Evolutionary conservation across 2,113 vertebrate genomes (phyloP).

Genomic region (Lasiurus borealis): DNA sequence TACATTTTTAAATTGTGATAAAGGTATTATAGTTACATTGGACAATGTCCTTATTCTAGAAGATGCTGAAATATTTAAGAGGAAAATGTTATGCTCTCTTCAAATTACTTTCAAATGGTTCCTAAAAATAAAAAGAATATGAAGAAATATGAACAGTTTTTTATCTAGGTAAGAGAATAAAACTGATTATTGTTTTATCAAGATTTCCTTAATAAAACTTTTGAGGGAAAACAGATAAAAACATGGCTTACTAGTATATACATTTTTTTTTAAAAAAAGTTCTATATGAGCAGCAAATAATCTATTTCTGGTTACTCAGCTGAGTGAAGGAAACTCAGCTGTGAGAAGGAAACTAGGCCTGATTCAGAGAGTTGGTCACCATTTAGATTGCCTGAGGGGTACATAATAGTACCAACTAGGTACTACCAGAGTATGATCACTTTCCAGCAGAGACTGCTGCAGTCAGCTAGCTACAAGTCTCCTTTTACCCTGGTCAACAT

Average conservation of each 20-base stretch:
- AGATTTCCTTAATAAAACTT: slow-evolving; percentile 35
- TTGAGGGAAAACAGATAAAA: neutral
- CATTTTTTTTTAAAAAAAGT: neutral
- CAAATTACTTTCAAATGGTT: slow-evolving; percentile 8
- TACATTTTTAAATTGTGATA: neutral
- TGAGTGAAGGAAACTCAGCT: neutral
- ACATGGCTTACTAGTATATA: neutral
- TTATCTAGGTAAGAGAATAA: neutral
- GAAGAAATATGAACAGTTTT: slow-evolving; percentile 9
- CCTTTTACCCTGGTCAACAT: neutral
- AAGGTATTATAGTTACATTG: neutral
- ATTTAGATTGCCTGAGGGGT: neutral
- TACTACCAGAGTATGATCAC: neutral
- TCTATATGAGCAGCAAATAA: neutral
- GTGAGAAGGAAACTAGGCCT: neutral
- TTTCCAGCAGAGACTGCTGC: neutral
- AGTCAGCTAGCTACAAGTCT: neutral
- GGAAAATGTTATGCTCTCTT: neutral
- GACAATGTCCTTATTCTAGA: neutral
- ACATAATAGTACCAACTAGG: neutral
- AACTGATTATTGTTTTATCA: neutral
- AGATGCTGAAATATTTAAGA: neutral
- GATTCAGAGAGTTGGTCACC: neutral
- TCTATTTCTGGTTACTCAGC: neutral
- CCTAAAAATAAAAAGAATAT: neutral